Evolutionary conservation across 1,140 invertebrate species (phyloP).

Genomic region (Microplitis mediator): DNA sequence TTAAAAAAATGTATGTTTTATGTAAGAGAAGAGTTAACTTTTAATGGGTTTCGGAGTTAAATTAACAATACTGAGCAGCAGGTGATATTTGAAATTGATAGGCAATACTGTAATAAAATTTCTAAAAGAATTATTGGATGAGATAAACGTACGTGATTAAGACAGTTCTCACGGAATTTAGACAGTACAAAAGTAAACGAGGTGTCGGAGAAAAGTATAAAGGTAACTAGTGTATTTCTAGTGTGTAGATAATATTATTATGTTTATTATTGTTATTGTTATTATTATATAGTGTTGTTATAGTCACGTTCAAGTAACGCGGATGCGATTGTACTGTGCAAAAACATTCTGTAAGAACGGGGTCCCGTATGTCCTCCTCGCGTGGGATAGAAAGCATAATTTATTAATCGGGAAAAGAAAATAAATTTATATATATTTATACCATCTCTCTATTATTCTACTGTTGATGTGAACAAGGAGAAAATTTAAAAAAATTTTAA

Average conservation of each 20-base stretch:
- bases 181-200: too few species aligned
- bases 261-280: background rate
- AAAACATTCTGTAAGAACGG: background rate
- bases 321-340: slow-evolving; percentile 19
- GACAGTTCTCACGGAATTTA: too few species aligned
- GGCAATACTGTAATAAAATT: too few species aligned
- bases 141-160: too few species aligned
- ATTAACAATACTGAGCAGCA: too few species aligned
- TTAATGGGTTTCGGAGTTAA: too few species aligned
- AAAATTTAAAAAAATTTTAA: background rate
- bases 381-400: slow-evolving; percentile 35
- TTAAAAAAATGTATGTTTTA: too few species aligned
- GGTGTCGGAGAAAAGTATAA: too few species aligned
- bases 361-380: slow-evolving; percentile 26
- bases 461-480: background rate
- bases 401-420: slow-evolving; percentile 30
- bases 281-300: background rate
- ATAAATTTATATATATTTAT: slow-evolving; percentile 7
- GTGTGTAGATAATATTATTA: background rate
- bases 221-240: background rate
- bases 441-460: background rate
- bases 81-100: too few species aligned
- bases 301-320: slow-evolving; percentile 31
- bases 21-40: too few species aligned
- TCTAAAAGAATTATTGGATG: too few species aligned